Base-by-base conservation (phyloP, 2,113 vertebrate genomes). In the Phylloscopus whistleri region DNA sequence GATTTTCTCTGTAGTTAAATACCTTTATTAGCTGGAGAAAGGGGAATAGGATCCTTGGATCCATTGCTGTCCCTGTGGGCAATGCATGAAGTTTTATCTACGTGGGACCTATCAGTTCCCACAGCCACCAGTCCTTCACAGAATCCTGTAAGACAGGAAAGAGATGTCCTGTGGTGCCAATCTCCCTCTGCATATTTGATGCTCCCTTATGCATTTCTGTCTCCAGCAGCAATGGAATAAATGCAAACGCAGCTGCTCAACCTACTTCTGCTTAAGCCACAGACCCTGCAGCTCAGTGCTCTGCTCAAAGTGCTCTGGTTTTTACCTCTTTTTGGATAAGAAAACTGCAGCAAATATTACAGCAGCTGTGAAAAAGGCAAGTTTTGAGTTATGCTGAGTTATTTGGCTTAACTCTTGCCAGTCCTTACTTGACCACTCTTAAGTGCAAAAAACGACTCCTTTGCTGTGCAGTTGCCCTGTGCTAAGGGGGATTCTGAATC, bases 41-140 rank as follows among this genome's bases (percentile, higher is more conserved):
- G 20, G 8, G 26, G 9, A 68, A 27, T 13, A 16, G 28, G 26
- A 89, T 21, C 13, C 56, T 67, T 6, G 7, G 30, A 23, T 7
- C 16, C 6, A 2, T 20, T 85, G 17, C 18, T 90, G 5, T 73
- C 13, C 37, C n/a, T 70, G 7, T 46, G 15, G 22, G 7, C 41
- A 41, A 3, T 31, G 6, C 37, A 35, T 20, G 7, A 69, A 41
- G 35, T 56, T 86, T 49, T 77, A 49, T 43, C 27, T 84, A 2
- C 1, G 0, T 9, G 0, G 56, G 18, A 2, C 9, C 44, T 48
- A 0, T 41, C n/a, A 43, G 10, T n/a, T 66, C 33, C 41, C 26
- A 31, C n/a, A 46, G 44, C 14, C 35, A 46, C 21, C 12, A 58
- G 8, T 11, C 44, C 56, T 76, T 41, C 44, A 22, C 39, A 69